Evolutionary conservation across 2,888 invertebrate species (phyloP).

Genomic region (Ochropacha duplaris): DNA sequence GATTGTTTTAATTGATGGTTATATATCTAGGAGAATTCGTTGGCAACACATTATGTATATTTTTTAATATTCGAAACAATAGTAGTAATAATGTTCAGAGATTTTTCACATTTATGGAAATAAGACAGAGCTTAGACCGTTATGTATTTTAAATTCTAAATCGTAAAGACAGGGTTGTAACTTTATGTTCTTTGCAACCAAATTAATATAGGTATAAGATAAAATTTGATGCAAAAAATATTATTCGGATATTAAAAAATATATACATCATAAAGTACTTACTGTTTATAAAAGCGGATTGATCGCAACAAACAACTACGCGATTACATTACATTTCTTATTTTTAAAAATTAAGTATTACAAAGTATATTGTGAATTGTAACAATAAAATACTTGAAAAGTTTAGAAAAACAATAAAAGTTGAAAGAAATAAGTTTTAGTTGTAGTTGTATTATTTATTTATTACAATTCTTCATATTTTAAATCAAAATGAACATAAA

Average conservation of each 20-base stretch:
- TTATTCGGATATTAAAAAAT: neutral
- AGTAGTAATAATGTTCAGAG: neutral
- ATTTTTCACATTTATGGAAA: neutral
- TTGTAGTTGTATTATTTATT: too few species aligned
- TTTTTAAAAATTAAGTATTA: conserved; percentile 35
- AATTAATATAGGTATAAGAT: neutral
- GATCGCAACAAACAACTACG: conserved; percentile 48
- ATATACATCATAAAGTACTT: neutral
- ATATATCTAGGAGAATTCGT: conserved; percentile 64
- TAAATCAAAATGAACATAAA: too few species aligned
- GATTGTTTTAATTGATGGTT: conserved; percentile 61
- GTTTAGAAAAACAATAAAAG: neutral
- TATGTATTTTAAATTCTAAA: neutral
- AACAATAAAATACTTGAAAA: neutral
- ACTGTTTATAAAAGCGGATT: conserved; percentile 13
- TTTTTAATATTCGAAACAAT: neutral
- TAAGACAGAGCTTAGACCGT: neutral
- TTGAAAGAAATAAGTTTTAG: too few species aligned
- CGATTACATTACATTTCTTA: conserved; percentile 81
- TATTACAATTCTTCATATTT: too few species aligned
- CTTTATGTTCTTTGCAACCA: neutral
- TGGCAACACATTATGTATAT: conserved; percentile 34
- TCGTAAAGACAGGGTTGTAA: neutral
- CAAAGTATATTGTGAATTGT: conserved; percentile 17
- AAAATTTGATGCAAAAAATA: neutral